phyloP scores from a whole-genome alignment of 2,888 invertebrate genomes.

The Teleogryllus oceanicus region DNA sequence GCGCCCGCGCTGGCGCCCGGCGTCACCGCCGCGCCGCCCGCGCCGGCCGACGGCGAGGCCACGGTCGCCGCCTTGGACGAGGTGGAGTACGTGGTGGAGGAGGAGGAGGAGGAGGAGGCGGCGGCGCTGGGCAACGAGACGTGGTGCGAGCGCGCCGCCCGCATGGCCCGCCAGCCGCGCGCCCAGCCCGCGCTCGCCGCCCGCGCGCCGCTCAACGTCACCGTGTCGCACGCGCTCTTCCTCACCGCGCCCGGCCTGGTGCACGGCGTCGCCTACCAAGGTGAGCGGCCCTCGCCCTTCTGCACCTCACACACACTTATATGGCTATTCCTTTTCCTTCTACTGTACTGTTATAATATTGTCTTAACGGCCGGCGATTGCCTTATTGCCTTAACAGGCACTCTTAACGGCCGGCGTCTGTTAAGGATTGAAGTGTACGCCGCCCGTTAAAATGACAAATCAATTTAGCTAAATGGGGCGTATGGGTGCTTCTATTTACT shows the following conservation, averaged over 20 bases:
- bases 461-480: too few relatives aligned
- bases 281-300: constrained; percentile 46
- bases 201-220: constrained; percentile 42
- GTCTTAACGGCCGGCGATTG: too few relatives aligned
- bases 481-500: too few relatives aligned
- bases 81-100: neutral
- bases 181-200: neutral
- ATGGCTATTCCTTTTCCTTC: too few relatives aligned
- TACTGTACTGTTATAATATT: too few relatives aligned
- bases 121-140: neutral
- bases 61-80: neutral
- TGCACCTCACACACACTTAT: too few relatives aligned
- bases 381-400: too few relatives aligned
- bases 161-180: neutral
- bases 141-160: constrained; percentile 1
- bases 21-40: neutral
- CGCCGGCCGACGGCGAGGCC: neutral
- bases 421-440: too few relatives aligned
- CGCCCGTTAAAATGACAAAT: too few relatives aligned
- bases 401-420: too few relatives aligned
- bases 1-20: neutral
- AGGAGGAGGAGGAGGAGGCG: neutral
- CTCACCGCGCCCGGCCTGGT: constrained; percentile 50
- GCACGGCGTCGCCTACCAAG: constrained; percentile 56
- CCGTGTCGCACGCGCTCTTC: constrained; percentile 54